These are phyloP conservation scores for Dipodomys stephensi DNA, from an alignment of 2,113 vertebrate species.

Conservation along the genomic window DNA sequence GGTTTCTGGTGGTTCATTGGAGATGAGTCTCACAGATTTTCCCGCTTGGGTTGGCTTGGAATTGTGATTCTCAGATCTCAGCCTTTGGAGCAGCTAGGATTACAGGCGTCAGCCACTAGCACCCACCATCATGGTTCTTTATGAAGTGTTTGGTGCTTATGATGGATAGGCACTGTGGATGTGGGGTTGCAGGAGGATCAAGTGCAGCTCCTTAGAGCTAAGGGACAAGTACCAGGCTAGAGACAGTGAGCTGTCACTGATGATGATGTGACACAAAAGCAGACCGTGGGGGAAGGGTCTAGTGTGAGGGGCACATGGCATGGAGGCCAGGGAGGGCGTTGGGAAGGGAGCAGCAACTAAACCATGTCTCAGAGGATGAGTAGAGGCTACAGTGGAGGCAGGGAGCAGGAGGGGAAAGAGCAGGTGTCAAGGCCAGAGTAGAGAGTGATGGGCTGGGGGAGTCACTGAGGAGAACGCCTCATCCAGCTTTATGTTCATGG, in stretches of 20 bases:
- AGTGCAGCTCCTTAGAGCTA: not conserved
- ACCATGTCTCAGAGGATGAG: not conserved
- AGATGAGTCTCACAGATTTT: no score
- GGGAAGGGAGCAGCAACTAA: not conserved
- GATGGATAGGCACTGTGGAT: not conserved
- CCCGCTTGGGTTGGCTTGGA: no score
- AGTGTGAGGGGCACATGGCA: not conserved
- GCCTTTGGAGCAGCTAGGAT: no score
- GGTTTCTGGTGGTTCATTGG: not conserved
- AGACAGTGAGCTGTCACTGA: not conserved
- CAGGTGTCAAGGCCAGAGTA: not conserved
- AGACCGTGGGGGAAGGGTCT: not conserved
- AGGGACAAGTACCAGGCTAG: accelerated
- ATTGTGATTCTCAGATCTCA: no score
- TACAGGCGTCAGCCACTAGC: no score
- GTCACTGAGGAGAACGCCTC: not conserved
- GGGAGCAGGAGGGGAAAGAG: not conserved
- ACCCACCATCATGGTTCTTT: not conserved
- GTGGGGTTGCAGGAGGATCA: not conserved
- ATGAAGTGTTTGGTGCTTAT: not conserved
- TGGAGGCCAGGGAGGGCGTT: not conserved
- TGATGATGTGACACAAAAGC: no score
- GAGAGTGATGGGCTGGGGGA: not conserved
- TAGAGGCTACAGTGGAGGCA: not conserved
- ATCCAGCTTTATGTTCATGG: not conserved